phyloP scores from a whole-genome alignment of 2,888 invertebrate genomes.

The Polydrusus cervinus region DNA sequence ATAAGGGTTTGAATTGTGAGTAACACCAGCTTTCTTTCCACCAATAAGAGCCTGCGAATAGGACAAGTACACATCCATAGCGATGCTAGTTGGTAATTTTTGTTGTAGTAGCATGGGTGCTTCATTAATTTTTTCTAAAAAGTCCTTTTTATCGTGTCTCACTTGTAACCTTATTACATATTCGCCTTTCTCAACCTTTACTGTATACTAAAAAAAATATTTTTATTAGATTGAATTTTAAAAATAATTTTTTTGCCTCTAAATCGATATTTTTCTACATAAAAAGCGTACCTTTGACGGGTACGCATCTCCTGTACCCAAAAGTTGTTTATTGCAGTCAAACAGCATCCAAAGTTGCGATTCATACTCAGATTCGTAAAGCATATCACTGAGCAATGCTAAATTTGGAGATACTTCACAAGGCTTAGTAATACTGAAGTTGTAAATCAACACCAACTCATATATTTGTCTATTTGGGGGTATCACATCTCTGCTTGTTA shows the following conservation, averaged over 20 bases:
- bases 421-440: constrained; percentile 86
- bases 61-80: constrained; percentile 84
- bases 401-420: constrained; percentile 88
- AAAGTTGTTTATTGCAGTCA: constrained; percentile 90
- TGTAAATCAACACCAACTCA: constrained; percentile 90
- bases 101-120: constrained; percentile 83
- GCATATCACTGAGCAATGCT: constrained; percentile 86
- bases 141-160: constrained; percentile 90
- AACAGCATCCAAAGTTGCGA: constrained; percentile 98
- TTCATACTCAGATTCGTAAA: constrained; percentile 97
- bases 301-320: constrained; percentile 92
- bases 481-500: constrained; percentile 88
- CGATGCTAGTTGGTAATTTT: constrained; percentile 82
- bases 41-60: constrained; percentile 81
- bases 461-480: constrained; percentile 93
- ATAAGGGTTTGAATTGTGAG: constrained; percentile 71
- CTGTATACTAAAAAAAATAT: constrained; percentile 78
- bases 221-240: background rate
- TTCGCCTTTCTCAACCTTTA: constrained; percentile 96
- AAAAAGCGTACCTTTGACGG: constrained; percentile 79
- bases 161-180: constrained; percentile 90
- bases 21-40: constrained; percentile 81
- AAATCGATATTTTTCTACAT: too few species aligned
- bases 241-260: too few species aligned
- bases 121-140: constrained; percentile 90